Evolutionary conservation across 2,888 invertebrate genomes (phyloP), one percentile per base, ranked within the genome.

Genomic region (Chalcosyrphus nemorum): DNA sequence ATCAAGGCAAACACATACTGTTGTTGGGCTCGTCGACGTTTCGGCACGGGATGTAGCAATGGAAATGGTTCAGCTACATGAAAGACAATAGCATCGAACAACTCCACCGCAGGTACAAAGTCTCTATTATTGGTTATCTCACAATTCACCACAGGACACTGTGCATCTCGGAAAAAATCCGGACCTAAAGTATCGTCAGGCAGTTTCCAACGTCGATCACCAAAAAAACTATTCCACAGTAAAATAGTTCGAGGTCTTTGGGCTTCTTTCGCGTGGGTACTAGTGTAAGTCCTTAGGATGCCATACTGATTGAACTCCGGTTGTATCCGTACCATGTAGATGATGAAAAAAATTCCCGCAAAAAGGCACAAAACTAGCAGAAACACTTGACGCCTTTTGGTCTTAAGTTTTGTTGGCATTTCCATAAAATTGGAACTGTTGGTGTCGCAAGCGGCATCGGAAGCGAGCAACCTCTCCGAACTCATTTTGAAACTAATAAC

Each of bases 1-100:
- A 93, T 89, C 38, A 92, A 88, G 0, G 92, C 91, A 85, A 92
- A 93, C 1, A 93, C 90, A 87, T 93, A 94, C n/a, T 88, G 86
- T 88, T 94, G 94, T 7, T 89, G 61, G 0, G 88, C 71, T 0
- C 86, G 87, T n/a, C 93, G 89, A 0, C 38, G 86, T 0, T 5
- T 2, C 0, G 93, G 93, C 38, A 91, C 59, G 0, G 91, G 89
- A n/a, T 87, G 56, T 0, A 87, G 27, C 2, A 89, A 47, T 4
- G 92, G 88, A 86, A 90, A 90, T 2, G 89, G 88, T 65, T 93
- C 90, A 7, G 92, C 91, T 0, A 89, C 90, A 86, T 94, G 93
- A 84, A 93, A 93, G 1, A 94, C 85, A 3, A 94, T 87, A 0
- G 93, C 93, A 84, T 93, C 93, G 86, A 91, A 93, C 32, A 92